Percentiles rank a stretch among this genome's conserved stretches.
Evolutionary conservation across 2,888 invertebrate species (phyloP).

Genomic region (Drosophila pegasa): DNA sequence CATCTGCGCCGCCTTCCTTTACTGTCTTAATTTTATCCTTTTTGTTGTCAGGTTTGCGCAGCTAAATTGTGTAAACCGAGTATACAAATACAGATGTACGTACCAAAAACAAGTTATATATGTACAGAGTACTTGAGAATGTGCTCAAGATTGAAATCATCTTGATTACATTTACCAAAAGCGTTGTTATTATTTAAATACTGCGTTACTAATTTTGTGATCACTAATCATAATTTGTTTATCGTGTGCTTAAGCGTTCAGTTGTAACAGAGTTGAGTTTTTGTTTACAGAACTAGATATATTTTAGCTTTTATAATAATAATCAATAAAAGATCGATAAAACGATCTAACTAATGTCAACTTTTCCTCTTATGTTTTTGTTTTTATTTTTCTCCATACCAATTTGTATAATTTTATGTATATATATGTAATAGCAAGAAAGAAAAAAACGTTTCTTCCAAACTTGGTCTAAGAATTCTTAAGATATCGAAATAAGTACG

Average conservation of each 20-base stretch:
- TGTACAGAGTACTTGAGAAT: not conserved
- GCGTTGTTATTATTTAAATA: not conserved
- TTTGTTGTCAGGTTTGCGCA: conserved; percentile 80
- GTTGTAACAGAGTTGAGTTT: not conserved
- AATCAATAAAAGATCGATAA: not conserved
- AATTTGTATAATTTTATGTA: not conserved
- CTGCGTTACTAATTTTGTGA: not conserved
- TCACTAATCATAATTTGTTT: not conserved
- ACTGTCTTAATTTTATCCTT: conserved; percentile 74
- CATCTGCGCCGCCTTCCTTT: conserved; percentile 57
- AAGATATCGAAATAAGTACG: too few species aligned
- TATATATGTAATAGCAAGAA: too few species aligned
- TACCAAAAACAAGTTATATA: conserved; percentile 8
- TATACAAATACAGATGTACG: conserved; percentile 23
- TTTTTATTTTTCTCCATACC: not conserved
- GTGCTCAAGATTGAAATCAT: not conserved
- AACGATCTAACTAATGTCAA: not conserved
- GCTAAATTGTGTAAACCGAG: conserved; percentile 68
- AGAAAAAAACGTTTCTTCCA: not conserved
- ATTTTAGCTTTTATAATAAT: not conserved
- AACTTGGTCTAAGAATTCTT: not conserved
- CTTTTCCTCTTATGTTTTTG: not conserved
- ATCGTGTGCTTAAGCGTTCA: not conserved
- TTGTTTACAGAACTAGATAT: not conserved
- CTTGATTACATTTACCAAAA: not conserved